Base-by-base conservation (phyloP, 2,113 vertebrate genomes). In the Hyaena hyaena region DNA sequence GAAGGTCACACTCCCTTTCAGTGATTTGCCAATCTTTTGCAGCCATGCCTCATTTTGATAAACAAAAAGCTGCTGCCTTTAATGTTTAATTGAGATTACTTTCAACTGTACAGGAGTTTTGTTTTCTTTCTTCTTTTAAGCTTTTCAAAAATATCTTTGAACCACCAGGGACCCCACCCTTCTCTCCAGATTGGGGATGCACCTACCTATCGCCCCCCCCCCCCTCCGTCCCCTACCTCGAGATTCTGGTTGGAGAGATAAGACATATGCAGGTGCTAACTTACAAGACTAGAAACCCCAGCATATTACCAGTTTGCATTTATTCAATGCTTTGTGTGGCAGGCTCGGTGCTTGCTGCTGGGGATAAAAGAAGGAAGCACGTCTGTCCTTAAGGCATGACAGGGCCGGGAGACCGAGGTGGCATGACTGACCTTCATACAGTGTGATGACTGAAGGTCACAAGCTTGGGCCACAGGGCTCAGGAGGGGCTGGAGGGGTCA, bases 11-110 rank as follows among this genome's bases (percentile, higher is more conserved):
- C 33, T 31, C 50, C 7, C 48, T 39, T 48, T 94, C 85, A 43
- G 81, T 76, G 88, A 53, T 53, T 81, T 66, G 88, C 23, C 79
- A 7, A 16, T 48, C 76, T 76, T 91, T 87, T 45, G 66, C 85
- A 35, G 19, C 28, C 82, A 19, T n/a, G 76, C 76, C 68, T 93
- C n/a, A 45, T 95, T 93, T 79, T 74, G 77, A 68, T 91, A 82
- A 90, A 93, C 71, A 80, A 58, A 88, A 88, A 93, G 55, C 53
- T 50, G 31, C 92, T 73, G 43, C 66, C 68, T 92, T 82, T 82
- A 80, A 82, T 97, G 79, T 96, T 92, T 94, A 90, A 73, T 58
- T 14, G 53, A 93, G 85, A 86, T 74, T 82, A 68, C 87, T 93
- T 92, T 65, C 68, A 71, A 50, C 74, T 88, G 85, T 53, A 50